These are phyloP conservation scores for Zaprionus nigranus DNA, from an alignment of 1,140 invertebrate species.

Conservation along the genomic window DNA sequence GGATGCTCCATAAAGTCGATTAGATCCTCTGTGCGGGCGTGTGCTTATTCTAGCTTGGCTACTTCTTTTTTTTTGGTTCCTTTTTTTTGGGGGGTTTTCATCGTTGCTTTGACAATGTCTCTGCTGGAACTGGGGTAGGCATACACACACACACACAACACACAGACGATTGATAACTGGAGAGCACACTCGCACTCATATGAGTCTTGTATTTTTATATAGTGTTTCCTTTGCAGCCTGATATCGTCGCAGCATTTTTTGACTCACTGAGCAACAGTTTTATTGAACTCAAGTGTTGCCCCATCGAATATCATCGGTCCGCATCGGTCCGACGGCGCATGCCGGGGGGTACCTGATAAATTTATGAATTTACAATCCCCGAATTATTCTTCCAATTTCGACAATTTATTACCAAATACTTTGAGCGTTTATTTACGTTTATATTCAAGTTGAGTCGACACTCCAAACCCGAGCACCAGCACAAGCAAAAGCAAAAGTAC, in stretches of 20 bases:
- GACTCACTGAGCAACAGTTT: slow-evolving; percentile 29
- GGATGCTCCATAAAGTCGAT: slow-evolving; percentile 72
- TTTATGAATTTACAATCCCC: slow-evolving; percentile 78
- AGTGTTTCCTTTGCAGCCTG: slow-evolving; percentile 11
- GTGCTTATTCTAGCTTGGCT: slow-evolving; percentile 29
- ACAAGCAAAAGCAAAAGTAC: slow-evolving; percentile 62
- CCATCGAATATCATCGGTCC: slow-evolving; percentile 52
- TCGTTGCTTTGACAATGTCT: slow-evolving; percentile 13
- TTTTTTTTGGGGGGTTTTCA: neutral
- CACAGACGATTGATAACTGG: slow-evolving; percentile 16
- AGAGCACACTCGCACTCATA: neutral
- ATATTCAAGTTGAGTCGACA: slow-evolving; percentile 29
- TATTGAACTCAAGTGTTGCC: slow-evolving; percentile 49
- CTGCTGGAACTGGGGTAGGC: slow-evolving; percentile 42
- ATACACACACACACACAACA: slow-evolving; percentile 5
- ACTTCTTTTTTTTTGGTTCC: neutral
- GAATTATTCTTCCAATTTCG: slow-evolving; percentile 79
- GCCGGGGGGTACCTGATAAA: slow-evolving; percentile 70
- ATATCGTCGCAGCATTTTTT: slow-evolving; percentile 15
- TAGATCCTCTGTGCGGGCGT: slow-evolving; percentile 30
- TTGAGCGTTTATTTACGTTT: slow-evolving; percentile 62
- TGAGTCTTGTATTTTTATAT: neutral
- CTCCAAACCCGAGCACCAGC: slow-evolving; percentile 14
- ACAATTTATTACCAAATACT: slow-evolving; percentile 77
- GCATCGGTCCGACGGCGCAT: slow-evolving; percentile 40